A percentile compares a stretch with the other conserved stretches of the same genome.
These are phyloP conservation scores for Hippolais icterina DNA, from an alignment of 2,113 vertebrate species.

Conservation along the genomic window DNA sequence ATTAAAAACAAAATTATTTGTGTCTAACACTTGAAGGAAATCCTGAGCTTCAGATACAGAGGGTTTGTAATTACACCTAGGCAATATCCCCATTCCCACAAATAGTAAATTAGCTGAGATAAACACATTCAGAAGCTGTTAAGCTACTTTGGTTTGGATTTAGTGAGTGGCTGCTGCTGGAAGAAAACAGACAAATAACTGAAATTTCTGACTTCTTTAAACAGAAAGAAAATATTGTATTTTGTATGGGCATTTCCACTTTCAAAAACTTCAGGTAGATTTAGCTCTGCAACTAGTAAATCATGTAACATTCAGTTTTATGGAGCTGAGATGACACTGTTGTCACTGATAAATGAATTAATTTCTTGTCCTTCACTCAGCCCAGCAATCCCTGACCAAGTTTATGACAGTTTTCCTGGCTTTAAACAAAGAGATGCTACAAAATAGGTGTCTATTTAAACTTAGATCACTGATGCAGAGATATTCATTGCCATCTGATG, in stretches of 20 bases:
- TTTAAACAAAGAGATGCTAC: neutral
- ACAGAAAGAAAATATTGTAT: neutral
- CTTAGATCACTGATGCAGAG: neutral
- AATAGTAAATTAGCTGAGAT: neutral
- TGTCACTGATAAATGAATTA: neutral
- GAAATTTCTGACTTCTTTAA: neutral
- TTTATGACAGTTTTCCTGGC: neutral
- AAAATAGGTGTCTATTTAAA: neutral
- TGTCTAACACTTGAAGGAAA: neutral
- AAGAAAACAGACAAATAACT: neutral
- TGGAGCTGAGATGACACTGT: neutral
- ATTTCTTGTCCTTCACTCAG: neutral
- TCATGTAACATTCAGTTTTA: neutral
- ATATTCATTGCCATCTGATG: neutral
- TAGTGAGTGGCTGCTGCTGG: neutral
- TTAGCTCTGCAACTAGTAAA: neutral
- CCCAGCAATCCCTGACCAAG: neutral
- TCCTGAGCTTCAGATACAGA: neutral
- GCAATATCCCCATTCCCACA: neutral
- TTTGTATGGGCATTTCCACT: neutral
- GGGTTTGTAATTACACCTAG: neutral
- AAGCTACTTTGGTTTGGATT: neutral
- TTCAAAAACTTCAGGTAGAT: neutral
- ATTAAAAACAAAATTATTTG: neutral
- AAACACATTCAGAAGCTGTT: neutral